Conservation (phyloP, 2,888 invertebrate genomes). For the Limnephilus rhombicus region DNA sequence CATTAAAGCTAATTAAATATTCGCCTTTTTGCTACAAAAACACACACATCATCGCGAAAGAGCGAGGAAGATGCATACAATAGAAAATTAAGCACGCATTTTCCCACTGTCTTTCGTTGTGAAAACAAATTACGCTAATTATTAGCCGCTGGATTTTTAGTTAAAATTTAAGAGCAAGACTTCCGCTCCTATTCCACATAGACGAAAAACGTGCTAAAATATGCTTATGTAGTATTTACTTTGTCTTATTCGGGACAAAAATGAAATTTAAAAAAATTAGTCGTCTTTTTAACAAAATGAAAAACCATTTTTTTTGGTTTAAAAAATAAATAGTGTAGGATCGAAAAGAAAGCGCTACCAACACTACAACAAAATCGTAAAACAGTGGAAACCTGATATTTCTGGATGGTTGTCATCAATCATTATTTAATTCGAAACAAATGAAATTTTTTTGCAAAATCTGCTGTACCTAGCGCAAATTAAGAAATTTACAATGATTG, state of each 20-base stretch:
- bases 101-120: slow-evolving; percentile 49
- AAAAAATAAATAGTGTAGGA: neutral
- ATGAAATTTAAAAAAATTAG: neutral
- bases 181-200: neutral
- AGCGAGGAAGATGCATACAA: slow-evolving; percentile 40
- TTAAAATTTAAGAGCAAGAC: neutral
- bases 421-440: neutral
- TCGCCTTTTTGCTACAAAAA: slow-evolving; percentile 50
- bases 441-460: neutral
- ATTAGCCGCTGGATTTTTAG: neutral
- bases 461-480: neutral
- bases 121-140: slow-evolving; percentile 44
- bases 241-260: neutral
- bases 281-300: too few species aligned
- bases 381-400: neutral
- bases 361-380: neutral
- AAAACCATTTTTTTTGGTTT: neutral
- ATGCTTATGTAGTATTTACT: neutral
- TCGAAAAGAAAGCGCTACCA: neutral
- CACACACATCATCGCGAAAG: slow-evolving; percentile 35
- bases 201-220: neutral
- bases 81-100: slow-evolving; percentile 50
- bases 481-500: neutral
- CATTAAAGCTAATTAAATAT: slow-evolving; percentile 48
- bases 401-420: neutral